These are phyloP conservation scores for Ochotona princeps DNA, from an alignment of 2,113 vertebrate species.

Conservation along the genomic window DNA sequence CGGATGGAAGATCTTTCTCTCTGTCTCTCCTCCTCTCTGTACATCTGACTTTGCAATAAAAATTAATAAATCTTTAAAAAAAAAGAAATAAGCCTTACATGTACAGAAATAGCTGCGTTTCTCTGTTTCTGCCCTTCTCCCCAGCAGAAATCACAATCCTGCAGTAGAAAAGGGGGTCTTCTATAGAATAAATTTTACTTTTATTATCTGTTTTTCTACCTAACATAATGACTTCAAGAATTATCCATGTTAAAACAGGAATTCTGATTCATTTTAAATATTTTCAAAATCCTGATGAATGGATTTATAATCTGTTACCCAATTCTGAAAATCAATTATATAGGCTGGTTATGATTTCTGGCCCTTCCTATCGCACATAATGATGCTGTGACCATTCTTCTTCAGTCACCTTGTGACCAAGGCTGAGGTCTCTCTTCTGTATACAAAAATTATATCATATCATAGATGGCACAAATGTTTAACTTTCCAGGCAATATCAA, in stretches of 20 bases:
- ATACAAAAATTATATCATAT: neutral
- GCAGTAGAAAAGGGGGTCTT: neutral
- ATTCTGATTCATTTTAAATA: constrained; percentile 5
- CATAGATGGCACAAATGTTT: neutral
- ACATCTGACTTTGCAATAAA: too few species aligned
- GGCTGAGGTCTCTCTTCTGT: neutral
- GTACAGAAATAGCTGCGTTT: neutral
- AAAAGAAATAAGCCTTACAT: neutral
- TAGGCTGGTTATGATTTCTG: neutral
- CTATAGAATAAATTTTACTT: neutral
- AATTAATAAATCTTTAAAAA: too few species aligned
- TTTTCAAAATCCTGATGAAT: neutral
- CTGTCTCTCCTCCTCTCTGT: too few species aligned
- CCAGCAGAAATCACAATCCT: neutral
- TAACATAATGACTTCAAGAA: neutral
- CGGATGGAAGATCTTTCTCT: too few species aligned
- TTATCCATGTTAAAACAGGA: neutral
- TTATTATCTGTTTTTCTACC: neutral
- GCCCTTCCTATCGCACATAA: neutral
- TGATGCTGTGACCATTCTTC: neutral
- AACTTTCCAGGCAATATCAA: neutral
- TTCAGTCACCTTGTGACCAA: neutral
- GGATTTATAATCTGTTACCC: neutral
- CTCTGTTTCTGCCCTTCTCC: neutral
- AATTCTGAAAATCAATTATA: neutral